A percentile compares a stretch with the other conserved stretches of the same genome.
Conservation (phyloP, 2,888 invertebrate species). For the Andrena hattorfiana region DNA sequence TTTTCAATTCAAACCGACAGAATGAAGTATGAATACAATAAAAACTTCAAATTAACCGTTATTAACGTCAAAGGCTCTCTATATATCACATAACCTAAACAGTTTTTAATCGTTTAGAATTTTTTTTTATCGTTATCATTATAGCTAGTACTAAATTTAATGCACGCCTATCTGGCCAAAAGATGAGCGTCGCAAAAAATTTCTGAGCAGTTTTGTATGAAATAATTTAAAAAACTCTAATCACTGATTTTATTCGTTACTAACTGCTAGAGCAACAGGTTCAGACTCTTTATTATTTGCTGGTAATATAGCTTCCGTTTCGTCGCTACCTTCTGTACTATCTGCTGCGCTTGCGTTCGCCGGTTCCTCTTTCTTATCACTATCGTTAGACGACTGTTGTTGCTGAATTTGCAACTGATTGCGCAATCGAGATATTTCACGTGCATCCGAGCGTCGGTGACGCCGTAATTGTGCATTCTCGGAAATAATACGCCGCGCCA, state of each 20-base stretch:
- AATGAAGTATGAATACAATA: conserved; percentile 76
- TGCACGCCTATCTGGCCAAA: conserved; percentile 76
- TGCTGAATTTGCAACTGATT: conserved; percentile 75
- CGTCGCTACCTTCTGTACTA: conserved; percentile 79
- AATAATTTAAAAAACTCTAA: conserved; percentile 69
- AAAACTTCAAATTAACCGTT: conserved; percentile 77
- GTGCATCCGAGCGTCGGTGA: conserved; percentile 74
- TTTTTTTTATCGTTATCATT: conserved; percentile 62
- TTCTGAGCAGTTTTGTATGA: conserved; percentile 74
- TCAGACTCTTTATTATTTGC: conserved; percentile 75
- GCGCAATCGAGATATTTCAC: conserved; percentile 79
- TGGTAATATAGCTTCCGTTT: conserved; percentile 67
- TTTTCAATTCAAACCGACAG: conserved; percentile 75
- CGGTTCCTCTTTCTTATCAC: conserved; percentile 64
- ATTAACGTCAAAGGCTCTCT: conserved; percentile 80
- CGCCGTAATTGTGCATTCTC: conserved; percentile 70
- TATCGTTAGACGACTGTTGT: conserved; percentile 56
- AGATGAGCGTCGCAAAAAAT: conserved; percentile 77
- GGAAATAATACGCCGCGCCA: conserved; percentile 72
- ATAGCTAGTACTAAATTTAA: conserved; percentile 75
- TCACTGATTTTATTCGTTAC: conserved; percentile 76
- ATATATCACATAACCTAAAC: conserved; percentile 82
- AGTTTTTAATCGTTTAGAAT: conserved; percentile 77
- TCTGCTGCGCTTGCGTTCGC: conserved; percentile 78
- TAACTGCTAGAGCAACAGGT: conserved; percentile 70